Conservation (phyloP, 2,797 vertebrate genomes). For the Hephaestus fuliginosus region DNA sequence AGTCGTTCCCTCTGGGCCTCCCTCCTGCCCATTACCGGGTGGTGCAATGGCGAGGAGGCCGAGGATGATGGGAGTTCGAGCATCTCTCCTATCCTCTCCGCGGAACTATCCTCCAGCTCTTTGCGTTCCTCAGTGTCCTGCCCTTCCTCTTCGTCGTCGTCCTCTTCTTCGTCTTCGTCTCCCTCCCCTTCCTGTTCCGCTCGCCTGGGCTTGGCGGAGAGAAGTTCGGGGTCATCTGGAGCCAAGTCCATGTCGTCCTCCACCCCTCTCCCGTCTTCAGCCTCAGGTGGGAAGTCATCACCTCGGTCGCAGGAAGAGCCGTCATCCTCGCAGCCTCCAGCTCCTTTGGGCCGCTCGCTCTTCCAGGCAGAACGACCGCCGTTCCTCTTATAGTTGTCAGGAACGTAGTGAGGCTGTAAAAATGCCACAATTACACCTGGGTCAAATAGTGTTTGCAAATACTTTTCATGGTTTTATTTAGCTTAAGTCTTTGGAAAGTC, state of each 20-base stretch:
- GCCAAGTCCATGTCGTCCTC: conserved; percentile 73
- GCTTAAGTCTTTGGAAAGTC: not conserved
- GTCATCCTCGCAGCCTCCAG: conserved; percentile 88
- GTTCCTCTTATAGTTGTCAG: conserved; percentile 98
- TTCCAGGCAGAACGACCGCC: conserved; percentile 98
- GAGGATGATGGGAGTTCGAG: conserved; percentile 79
- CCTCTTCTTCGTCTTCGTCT: conserved; percentile 72
- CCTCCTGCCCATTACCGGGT: conserved; percentile 87
- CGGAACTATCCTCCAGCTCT: conserved; percentile 81
- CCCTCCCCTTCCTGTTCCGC: conserved; percentile 82
- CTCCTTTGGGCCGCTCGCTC: conserved; percentile 91
- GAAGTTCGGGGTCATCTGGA: conserved; percentile 66
- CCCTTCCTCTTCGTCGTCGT: conserved; percentile 72
- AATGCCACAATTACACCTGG: not conserved
- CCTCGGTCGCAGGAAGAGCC: conserved; percentile 84
- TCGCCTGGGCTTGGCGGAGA: conserved; percentile 73
- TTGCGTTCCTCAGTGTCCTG: conserved; percentile 65
- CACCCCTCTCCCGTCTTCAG: conserved; percentile 63
- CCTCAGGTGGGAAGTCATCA: conserved; percentile 80
- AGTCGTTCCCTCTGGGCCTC: conserved; percentile 92
- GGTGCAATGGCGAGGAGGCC: conserved; percentile 78
- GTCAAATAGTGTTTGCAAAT: not conserved
- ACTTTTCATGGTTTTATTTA: not conserved
- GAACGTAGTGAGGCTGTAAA: conserved; percentile 96
- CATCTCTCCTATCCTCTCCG: conserved; percentile 82